These are phyloP conservation scores for Bombus sibiricus DNA, from an alignment of 1,140 invertebrate species.

Conservation along the genomic window DNA sequence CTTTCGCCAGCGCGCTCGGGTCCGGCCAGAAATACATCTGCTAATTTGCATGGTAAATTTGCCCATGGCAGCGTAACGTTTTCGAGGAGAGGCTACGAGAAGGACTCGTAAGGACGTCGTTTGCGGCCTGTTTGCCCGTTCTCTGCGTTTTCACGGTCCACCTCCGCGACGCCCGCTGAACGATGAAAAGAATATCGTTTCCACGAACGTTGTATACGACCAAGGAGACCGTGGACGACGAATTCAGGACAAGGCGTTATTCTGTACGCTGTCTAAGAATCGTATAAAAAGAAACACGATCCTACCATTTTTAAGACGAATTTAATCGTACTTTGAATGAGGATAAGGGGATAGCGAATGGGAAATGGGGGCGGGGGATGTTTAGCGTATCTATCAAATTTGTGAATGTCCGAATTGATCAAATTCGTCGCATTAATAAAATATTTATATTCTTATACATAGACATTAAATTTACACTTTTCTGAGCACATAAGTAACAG, in stretches of 20 bases:
- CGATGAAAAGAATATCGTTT: conserved; percentile 19
- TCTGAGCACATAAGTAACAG: no score
- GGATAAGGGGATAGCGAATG: no score
- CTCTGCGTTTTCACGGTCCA: conserved; percentile 12
- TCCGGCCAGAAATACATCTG: conserved; percentile 62
- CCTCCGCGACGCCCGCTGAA: neutral
- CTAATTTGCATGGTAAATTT: conserved; percentile 71
- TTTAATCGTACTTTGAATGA: no score
- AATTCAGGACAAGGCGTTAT: neutral
- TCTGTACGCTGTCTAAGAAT: neutral
- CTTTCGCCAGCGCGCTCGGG: conserved; percentile 39
- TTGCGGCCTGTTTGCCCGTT: conserved; percentile 43
- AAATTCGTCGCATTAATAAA: no score
- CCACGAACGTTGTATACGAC: neutral
- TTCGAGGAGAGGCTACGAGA: conserved; percentile 43
- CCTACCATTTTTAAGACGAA: no score
- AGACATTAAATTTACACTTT: no score
- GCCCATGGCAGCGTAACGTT: conserved; percentile 64
- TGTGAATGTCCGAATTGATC: no score
- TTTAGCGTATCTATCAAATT: no score
- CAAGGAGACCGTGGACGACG: no score
- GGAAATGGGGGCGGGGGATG: no score
- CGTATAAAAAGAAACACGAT: neutral
- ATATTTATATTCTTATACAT: no score
- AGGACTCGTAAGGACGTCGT: conserved; percentile 40